Percentiles rank a stretch among this genome's conserved stretches.
phyloP scores from a whole-genome alignment of 2,797 vertebrate genomes.

The Macroramphosus scolopax region DNA sequence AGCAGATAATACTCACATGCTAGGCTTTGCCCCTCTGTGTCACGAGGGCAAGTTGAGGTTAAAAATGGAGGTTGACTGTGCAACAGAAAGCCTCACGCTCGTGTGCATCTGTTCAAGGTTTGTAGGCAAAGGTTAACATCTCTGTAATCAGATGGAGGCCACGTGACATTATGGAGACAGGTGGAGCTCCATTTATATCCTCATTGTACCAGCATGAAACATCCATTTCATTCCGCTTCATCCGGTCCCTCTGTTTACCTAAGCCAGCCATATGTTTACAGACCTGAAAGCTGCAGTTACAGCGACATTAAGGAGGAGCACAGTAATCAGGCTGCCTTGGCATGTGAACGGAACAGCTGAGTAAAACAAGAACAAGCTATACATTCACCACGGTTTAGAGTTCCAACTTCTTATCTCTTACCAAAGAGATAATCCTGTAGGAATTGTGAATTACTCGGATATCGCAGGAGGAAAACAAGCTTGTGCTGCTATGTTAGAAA shows the following conservation, averaged over 20 bases:
- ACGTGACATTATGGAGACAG: constrained; percentile 64
- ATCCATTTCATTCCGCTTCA: constrained; percentile 1
- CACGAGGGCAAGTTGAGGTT: constrained; percentile 18
- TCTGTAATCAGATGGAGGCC: no score
- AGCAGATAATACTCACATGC: no score
- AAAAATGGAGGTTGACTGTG: constrained; percentile 4
- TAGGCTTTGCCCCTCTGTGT: constrained; percentile 2
- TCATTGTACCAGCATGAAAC: neutral
- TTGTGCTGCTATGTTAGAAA: constrained; percentile 19
- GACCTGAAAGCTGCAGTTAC: neutral
- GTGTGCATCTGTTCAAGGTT: neutral
- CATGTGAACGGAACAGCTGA: constrained; percentile 10
- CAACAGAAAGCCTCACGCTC: neutral
- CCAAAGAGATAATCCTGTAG: constrained; percentile 27
- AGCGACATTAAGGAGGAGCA: no score
- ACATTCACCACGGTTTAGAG: constrained; percentile 26
- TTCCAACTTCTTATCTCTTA: no score
- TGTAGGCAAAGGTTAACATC: neutral
- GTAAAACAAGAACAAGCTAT: constrained; percentile 21
- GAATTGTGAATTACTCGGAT: constrained; percentile 28
- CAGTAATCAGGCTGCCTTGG: neutral
- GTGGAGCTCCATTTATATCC: constrained; percentile 51
- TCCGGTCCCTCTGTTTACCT: constrained; percentile 7
- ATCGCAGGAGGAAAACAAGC: constrained; percentile 15
- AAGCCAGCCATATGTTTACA: neutral